Base-by-base conservation (phyloP, 2,797 vertebrate genomes). In the Sandelia bainsii region DNA sequence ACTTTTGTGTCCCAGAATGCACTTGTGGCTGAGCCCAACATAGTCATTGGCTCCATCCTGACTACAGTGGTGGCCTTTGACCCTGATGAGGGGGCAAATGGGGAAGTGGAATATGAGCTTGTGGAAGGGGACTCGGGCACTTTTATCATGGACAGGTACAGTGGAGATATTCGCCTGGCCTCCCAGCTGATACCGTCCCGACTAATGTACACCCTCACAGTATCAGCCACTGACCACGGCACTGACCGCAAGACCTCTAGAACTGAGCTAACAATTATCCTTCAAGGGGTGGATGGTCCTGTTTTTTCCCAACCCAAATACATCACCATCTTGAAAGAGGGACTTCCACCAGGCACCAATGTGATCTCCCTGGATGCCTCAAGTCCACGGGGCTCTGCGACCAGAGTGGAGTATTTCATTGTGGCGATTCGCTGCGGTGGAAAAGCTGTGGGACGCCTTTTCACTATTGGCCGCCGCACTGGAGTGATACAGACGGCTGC, bases 81-180 rank as follows among this genome's bases (percentile, higher is more conserved):
- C 90, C 98, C 98, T 0, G 98, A 99, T 0, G 97, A 99, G 77
- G 98, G 97, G 0, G 93, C 95, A 0, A 99, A 99, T 0, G 98
- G 98, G 0, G 97, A 99, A 70, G 97, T 99, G 79, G 98, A 99
- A 80, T 99, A 98, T 4, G 98, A 98, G 86, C 95, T 99, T 0
- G 65, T 98, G 61, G 96, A 95, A 9, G 98, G 97, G 0, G 97
- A 99, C 79, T 95, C 95, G 0, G 96, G 97, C 79, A 98, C 96
- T 3, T 99, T 99, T 82, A 95, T 97, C 5, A 96, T 99, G 95
- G 98, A 99, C 93, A 94, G 97, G 22, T 99, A 98, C 68, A 99
- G 97, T 0, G 98, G 98, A 1, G 97, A 99, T 65, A 87, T 99
- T 49, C 95, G 97, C 8, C 93, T 99, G 16, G 96, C 97, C 0